These are phyloP conservation scores for Diachasma alloeum DNA, from an alignment of 1,140 invertebrate species.

Conservation along the genomic window DNA sequence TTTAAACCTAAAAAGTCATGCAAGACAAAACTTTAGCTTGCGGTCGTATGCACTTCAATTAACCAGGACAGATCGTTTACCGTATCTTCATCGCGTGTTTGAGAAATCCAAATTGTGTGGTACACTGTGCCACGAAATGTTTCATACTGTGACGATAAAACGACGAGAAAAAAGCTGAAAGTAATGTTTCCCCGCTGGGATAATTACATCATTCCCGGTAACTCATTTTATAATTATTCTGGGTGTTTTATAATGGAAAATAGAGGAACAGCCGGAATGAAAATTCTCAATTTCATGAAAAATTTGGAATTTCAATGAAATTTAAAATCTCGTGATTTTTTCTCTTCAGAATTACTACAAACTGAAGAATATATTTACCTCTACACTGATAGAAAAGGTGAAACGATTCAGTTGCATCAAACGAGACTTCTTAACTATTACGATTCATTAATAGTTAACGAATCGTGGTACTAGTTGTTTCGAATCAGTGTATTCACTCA, in stretches of 20 bases:
- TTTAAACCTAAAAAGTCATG: neutral
- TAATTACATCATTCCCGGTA: neutral
- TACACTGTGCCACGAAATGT: neutral
- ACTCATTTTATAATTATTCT: neutral
- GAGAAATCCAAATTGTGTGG: neutral
- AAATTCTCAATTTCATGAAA: no score
- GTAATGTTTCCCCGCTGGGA: neutral
- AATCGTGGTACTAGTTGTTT: no score
- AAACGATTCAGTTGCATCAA: no score
- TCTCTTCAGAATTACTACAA: no score
- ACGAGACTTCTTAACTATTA: no score
- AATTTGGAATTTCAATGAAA: no score
- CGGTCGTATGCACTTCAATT: constrained; percentile 11
- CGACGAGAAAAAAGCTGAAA: no score
- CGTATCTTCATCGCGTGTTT: neutral
- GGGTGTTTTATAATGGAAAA: neutral
- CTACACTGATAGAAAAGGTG: no score
- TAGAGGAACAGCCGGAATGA: neutral
- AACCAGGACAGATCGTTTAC: constrained; percentile 2
- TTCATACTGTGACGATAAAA: neutral
- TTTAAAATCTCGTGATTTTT: no score
- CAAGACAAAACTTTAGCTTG: neutral
- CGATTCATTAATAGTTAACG: no score
- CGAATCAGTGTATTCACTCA: no score
- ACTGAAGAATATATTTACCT: no score